Evolutionary conservation across 2,888 invertebrate species (phyloP).

Genomic region (Latheticus oryzae): DNA sequence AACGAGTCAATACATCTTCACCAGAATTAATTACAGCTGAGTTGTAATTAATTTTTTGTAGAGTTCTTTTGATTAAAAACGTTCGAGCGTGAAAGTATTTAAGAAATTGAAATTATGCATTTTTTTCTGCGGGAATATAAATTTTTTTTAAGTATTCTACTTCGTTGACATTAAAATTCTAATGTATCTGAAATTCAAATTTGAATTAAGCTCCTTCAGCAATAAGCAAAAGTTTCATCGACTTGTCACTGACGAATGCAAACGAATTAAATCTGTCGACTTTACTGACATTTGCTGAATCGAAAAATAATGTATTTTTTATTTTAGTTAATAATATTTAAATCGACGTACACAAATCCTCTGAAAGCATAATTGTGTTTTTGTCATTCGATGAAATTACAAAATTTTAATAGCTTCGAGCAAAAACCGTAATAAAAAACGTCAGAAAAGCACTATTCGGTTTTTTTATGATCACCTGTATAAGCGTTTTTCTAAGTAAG

Average conservation of each 20-base stretch:
- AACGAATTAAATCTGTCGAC: constrained; percentile 25
- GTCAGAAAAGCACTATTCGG: constrained; percentile 6
- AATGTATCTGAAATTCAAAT: constrained; percentile 39
- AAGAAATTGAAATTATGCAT: constrained; percentile 33
- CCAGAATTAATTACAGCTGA: constrained; percentile 7
- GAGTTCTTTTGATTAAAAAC: too few relatives aligned
- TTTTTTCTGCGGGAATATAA: constrained; percentile 14
- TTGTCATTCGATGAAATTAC: too few relatives aligned
- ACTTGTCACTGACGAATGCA: constrained; percentile 35
- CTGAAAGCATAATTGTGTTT: too few relatives aligned
- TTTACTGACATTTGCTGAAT: constrained; percentile 16
- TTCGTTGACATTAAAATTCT: constrained; percentile 33
- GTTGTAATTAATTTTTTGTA: constrained; percentile 4
- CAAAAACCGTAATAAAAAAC: background rate
- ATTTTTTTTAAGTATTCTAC: constrained; percentile 26
- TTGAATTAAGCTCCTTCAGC: constrained; percentile 29
- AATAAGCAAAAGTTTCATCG: constrained; percentile 39
- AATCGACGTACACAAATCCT: background rate
- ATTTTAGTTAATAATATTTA: background rate
- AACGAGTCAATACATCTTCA: too few relatives aligned
- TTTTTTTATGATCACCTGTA: constrained; percentile 12
- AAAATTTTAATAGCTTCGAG: too few relatives aligned
- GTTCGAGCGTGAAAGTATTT: constrained; percentile 33
- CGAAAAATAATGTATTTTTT: constrained; percentile 1
- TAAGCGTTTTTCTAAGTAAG: constrained; percentile 11